Percentiles rank a stretch among this genome's conserved stretches.
phyloP scores from a whole-genome alignment of 2,113 vertebrate species.

The Crotalus horridus region DNA sequence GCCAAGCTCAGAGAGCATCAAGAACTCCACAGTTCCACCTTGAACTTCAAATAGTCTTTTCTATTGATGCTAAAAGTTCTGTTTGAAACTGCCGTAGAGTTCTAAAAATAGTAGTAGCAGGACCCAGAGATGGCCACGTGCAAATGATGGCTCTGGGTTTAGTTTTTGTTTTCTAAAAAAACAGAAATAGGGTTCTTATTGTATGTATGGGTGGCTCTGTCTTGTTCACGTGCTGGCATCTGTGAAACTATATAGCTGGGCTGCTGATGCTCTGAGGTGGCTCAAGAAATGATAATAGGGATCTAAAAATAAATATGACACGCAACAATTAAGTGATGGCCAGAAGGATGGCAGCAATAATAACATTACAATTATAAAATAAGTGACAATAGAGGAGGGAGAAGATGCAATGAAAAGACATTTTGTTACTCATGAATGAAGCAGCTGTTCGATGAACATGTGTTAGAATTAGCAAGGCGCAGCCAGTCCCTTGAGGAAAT shows the following conservation, averaged over 20 bases:
- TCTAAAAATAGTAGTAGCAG: constrained; percentile 38
- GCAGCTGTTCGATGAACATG: constrained; percentile 53
- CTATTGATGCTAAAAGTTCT: neutral
- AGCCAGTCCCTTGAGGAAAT: constrained; percentile 45
- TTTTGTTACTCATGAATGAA: constrained; percentile 63
- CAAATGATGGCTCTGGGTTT: constrained; percentile 56
- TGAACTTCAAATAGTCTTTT: neutral
- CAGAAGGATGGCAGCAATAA: constrained; percentile 52
- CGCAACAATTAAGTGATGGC: constrained; percentile 56
- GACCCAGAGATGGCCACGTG: constrained; percentile 50
- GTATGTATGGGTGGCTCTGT: constrained; percentile 55
- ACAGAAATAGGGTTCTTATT: constrained; percentile 52
- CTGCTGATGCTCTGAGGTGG: constrained; percentile 54
- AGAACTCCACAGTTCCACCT: neutral
- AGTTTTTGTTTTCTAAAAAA: constrained; percentile 5
- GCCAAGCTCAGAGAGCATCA: neutral
- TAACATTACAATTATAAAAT: constrained; percentile 47
- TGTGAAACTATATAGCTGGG: constrained; percentile 58
- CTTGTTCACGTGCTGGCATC: constrained; percentile 57
- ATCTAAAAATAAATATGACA: constrained; percentile 64
- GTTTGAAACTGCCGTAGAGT: neutral
- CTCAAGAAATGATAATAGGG: constrained; percentile 55
- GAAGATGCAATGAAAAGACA: constrained; percentile 54
- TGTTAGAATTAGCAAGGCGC: constrained; percentile 49
- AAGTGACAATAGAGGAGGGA: constrained; percentile 55